A percentile compares a stretch with the other conserved stretches of the same genome.
phyloP scores from a whole-genome alignment of 2,113 vertebrate species.

The Sakesphorus luctuosus region DNA sequence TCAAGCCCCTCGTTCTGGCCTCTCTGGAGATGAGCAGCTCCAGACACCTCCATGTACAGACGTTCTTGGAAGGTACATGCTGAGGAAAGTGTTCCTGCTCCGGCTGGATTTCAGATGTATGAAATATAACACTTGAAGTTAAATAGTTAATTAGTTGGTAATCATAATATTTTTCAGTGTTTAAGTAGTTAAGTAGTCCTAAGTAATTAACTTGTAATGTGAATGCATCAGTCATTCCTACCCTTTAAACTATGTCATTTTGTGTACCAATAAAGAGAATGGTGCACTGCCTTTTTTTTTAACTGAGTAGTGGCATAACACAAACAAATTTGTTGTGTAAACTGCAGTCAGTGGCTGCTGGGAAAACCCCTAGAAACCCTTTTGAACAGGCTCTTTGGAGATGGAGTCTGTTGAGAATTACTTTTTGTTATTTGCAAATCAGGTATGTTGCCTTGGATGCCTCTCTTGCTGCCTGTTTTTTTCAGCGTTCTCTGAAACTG shows the following conservation, averaged over 20 bases:
- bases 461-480: neutral
- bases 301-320: neutral
- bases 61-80: neutral
- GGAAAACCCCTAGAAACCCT: neutral
- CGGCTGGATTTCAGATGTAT: neutral
- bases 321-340: neutral
- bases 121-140: neutral
- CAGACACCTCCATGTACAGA: neutral
- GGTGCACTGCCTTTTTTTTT: neutral
- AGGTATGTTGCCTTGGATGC: neutral
- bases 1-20: neutral
- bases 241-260: neutral
- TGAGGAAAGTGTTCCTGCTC: neutral
- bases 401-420: neutral
- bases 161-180: neutral
- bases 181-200: neutral
- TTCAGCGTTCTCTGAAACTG: neutral
- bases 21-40: fast-evolving
- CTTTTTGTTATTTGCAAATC: neutral
- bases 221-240: neutral
- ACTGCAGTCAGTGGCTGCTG: neutral
- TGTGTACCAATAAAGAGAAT: neutral
- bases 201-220: neutral
- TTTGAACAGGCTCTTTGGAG: neutral
- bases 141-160: neutral